Base-by-base conservation (phyloP, 1,140 invertebrate species). In the Drosophila murphyi region DNA sequence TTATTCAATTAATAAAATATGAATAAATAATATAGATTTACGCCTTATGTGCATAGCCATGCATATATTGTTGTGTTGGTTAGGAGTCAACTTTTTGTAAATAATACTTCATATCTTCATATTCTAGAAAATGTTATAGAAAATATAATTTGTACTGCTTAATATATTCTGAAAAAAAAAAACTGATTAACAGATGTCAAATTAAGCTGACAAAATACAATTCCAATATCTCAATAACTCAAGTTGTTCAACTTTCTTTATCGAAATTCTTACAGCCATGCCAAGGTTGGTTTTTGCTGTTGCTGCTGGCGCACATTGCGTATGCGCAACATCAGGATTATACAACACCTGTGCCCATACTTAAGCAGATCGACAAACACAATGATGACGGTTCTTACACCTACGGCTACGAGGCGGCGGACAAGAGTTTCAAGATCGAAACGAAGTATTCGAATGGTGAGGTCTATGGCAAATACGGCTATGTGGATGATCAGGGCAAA, bases 361-460 rank as follows among this genome's bases (percentile, higher is more conserved):
- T 97, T 31, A 97, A 97, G 92, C 96, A 97, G 91, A 97, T 97
- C 74, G 96, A 97, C 93, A 96, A 96, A 80, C 96, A 97, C 93
- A 97, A 97, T 88, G 96, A 97, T 56, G 96, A 97, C 75, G 97
- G 96, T 0, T 97, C 96, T 20, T 97, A 97, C 93, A 97, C 95
- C 76, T 97, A 96, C 83, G 97, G 97, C 0, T 98, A 97, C 90
- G 97, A 98, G 92, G 96, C 95, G 0, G 97, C 96, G 0, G 97
- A 98, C 87, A 97, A 97, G n/a, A 96, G 96, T 32, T 98, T 97
- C 93, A 98, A 98, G 92, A 97, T 98, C 67, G 97, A 98, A 92
- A 97, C 96, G 1, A 97, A 97, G 90, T 96, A 96, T 76, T 94
- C 96, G 0, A 96, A 94, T 29, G 96, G 97, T 0, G 96, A 97